Conservation (phyloP, 2,113 vertebrate species). For the Tor tambroides region DNA sequence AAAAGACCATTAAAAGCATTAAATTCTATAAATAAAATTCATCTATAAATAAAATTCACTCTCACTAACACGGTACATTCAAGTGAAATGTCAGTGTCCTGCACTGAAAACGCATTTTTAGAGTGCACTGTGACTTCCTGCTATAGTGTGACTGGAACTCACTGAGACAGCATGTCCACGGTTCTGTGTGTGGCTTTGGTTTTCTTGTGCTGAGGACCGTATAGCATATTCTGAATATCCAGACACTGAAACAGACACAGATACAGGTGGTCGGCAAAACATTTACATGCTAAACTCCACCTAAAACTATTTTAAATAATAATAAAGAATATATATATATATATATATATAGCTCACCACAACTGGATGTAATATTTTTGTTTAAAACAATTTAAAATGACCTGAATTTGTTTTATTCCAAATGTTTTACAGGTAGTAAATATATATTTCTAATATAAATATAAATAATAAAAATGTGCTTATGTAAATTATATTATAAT, state of each 20-base stretch:
- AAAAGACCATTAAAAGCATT: constrained; percentile 8
- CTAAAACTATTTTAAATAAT: neutral
- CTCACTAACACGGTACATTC: neutral
- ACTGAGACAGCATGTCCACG: constrained; percentile 74
- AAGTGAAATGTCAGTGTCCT: neutral
- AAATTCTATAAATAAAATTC: neutral
- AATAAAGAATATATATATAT: too few species aligned
- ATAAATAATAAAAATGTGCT: too few species aligned
- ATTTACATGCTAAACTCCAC: neutral
- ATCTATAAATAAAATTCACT: neutral
- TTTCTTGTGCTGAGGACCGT: constrained; percentile 73
- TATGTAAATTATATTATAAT: neutral
- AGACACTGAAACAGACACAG: constrained; percentile 68
- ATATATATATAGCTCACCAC: too few species aligned
- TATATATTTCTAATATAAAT: too few species aligned
- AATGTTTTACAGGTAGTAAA: too few species aligned
- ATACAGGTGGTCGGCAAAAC: neutral
- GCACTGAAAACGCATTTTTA: neutral
- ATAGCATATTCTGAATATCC: constrained; percentile 73
- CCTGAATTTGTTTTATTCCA: too few species aligned
- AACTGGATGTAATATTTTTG: too few species aligned
- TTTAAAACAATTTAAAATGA: too few species aligned
- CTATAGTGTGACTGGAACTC: constrained; percentile 54
- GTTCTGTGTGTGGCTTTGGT: constrained; percentile 73
- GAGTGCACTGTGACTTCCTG: neutral